Evolutionary conservation across 2,113 vertebrate species (phyloP).

Genomic region (Bettongia penicillata): DNA sequence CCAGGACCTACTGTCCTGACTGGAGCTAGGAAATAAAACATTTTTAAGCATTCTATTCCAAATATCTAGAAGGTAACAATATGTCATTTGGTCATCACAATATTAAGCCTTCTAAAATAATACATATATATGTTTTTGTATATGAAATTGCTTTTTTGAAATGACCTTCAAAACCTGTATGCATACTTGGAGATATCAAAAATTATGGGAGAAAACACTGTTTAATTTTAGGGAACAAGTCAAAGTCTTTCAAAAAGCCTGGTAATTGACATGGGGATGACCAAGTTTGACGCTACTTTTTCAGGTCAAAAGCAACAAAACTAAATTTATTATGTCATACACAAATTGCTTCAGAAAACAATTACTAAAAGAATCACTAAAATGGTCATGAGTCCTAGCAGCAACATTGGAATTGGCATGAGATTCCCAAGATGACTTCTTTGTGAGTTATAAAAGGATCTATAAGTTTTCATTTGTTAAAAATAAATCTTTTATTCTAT

Average conservation of each 20-base stretch:
- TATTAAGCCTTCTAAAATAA: not conserved
- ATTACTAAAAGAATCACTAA: slow-evolving; percentile 19
- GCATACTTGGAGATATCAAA: not conserved
- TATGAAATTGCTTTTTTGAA: not conserved
- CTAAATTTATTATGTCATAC: not conserved
- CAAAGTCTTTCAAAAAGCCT: not conserved
- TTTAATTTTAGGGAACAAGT: not conserved
- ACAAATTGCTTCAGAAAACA: not conserved
- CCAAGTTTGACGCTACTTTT: not conserved
- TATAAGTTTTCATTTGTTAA: not conserved
- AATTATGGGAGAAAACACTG: not conserved
- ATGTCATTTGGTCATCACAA: not conserved
- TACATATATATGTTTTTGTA: not conserved
- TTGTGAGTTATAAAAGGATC: not conserved
- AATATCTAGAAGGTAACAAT: not conserved
- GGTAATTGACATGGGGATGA: not conserved
- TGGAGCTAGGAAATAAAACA: not conserved
- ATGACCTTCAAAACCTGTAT: not conserved
- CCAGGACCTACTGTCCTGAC: not conserved
- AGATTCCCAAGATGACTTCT: slow-evolving; percentile 1
- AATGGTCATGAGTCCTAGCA: not conserved
- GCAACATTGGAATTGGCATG: not conserved
- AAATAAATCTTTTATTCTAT: not conserved
- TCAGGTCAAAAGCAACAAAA: slow-evolving; percentile 20
- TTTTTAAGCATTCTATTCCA: not conserved